phyloP scores from a whole-genome alignment of 2,113 vertebrate genomes.

The Polyodon spathula region DNA sequence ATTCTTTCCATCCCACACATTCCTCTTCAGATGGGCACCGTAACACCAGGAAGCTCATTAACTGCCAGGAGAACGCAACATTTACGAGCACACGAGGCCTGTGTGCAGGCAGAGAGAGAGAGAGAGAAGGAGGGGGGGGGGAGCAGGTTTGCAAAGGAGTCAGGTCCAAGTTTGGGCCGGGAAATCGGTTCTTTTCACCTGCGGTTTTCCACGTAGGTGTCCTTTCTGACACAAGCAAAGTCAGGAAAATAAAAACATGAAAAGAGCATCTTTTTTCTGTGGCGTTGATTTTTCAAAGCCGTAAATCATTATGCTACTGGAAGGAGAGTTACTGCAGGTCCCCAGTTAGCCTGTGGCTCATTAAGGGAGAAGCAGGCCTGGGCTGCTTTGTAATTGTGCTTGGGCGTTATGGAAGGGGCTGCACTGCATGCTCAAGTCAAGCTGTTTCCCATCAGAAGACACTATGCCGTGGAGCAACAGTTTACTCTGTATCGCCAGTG shows the following conservation, averaged over 20 bases:
- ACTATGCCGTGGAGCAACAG: constrained; percentile 43
- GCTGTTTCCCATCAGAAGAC: constrained; percentile 38
- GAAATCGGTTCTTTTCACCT: constrained; percentile 1
- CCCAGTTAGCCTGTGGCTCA: constrained; percentile 42
- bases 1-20: no score
- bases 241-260: constrained; percentile 57
- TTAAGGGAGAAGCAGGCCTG: constrained; percentile 45
- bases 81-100: no score
- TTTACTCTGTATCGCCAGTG: constrained; percentile 22
- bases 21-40: not conserved
- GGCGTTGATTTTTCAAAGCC: constrained; percentile 53
- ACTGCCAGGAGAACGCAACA: not conserved
- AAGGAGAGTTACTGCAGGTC: constrained; percentile 50
- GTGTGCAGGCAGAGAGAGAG: not conserved
- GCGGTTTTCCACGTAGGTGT: constrained; percentile 21
- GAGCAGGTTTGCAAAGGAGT: not conserved
- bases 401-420: constrained; percentile 20
- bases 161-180: not conserved
- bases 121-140: not conserved
- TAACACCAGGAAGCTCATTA: not conserved
- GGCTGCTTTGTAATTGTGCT: constrained; percentile 26
- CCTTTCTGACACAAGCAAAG: constrained; percentile 13
- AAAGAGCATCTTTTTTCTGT: constrained; percentile 43
- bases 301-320: constrained; percentile 56
- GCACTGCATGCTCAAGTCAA: constrained; percentile 18